Base-by-base conservation (phyloP, 2,888 invertebrate species). In the Stenchaetothrips biformis region DNA sequence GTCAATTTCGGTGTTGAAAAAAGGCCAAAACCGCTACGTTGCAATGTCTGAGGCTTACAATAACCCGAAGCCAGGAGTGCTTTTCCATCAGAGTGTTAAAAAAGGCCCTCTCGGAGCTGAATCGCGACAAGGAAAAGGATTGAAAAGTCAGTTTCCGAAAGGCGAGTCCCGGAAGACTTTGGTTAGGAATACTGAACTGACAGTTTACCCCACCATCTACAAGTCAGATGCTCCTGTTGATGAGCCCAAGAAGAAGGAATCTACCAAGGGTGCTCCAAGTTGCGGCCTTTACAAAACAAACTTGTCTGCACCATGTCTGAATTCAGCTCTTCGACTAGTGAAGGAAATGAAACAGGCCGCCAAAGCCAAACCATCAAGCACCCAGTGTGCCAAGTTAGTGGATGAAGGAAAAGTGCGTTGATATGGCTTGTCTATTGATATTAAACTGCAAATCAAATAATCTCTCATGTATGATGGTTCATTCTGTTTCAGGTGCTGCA, bases 181-280 rank as follows among this genome's bases (percentile, higher is more conserved):
- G 67, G 67, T 74, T 74, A 74, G 67, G 25, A 74, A 74, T 25
- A 74, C 67, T 2, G 67, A 74, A 25, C 67, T 74, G n/a, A n/a
- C 67, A 25, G 25, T 74, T 25, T 74, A 74, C 25, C 67, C 67
- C 11, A 74, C 67, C 21, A 11, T 74, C 11, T 74, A 74, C 67
- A 74, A 74, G 25, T 74, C 67, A 25, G 67, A 74, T 74, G 25
- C 0, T 18, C 53, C 25, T 11, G 67, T 21, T 25, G 7, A 25
- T 25, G 67, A 74, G 25, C 11, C 21, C 25, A 67, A 67, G 2
- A 7, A 74, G 9, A 74, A 21, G 25, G 67, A 21, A 74, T 7
- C 67, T 8, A 7, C 11, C 11, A 11, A 21, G 21, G 21, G 25
- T 11, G 11, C 21, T 7, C 7, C 25, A 25, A 7, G 21, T 6